These are phyloP conservation scores for Sebastolobus altivelis DNA, from an alignment of 2,797 vertebrate species.

Conservation along the genomic window DNA sequence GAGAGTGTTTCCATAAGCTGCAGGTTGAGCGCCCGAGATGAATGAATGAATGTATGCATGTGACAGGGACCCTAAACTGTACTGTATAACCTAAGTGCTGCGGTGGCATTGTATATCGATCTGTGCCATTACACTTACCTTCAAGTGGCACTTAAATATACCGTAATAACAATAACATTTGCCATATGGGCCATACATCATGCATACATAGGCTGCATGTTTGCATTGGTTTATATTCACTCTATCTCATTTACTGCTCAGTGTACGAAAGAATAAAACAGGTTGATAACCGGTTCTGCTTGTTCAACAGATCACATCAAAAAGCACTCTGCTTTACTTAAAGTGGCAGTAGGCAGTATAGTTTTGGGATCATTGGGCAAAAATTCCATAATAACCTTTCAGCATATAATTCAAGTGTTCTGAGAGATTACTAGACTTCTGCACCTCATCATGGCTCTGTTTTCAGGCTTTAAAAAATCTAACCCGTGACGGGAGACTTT, in stretches of 20 bases:
- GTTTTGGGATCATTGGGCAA: too few relatives aligned
- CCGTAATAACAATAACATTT: not conserved
- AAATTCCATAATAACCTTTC: too few relatives aligned
- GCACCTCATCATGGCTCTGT: too few relatives aligned
- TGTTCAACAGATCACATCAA: conserved; percentile 24
- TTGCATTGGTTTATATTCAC: not conserved
- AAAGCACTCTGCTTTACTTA: conserved; percentile 10
- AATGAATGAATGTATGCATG: conserved; percentile 35
- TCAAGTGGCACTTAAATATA: not conserved
- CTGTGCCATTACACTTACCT: not conserved
- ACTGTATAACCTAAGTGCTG: not conserved
- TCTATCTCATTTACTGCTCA: not conserved
- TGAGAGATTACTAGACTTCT: too few relatives aligned
- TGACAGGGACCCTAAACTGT: conserved; percentile 3
- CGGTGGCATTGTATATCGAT: not conserved
- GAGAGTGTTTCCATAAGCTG: conserved; percentile 16
- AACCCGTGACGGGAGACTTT: too few relatives aligned
- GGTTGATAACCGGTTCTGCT: conserved; percentile 14
- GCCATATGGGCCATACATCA: not conserved
- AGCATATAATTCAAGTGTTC: too few relatives aligned
- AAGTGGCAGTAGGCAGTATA: too few relatives aligned
- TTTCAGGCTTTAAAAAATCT: too few relatives aligned
- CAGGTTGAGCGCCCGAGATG: conserved; percentile 18
- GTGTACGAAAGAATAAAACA: conserved; percentile 7
- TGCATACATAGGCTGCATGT: conserved; percentile 2